A percentile compares a stretch with the other conserved stretches of the same genome.
phyloP scores from a whole-genome alignment of 1,140 invertebrate genomes.

The Macrobrachium rosenbergii region DNA sequence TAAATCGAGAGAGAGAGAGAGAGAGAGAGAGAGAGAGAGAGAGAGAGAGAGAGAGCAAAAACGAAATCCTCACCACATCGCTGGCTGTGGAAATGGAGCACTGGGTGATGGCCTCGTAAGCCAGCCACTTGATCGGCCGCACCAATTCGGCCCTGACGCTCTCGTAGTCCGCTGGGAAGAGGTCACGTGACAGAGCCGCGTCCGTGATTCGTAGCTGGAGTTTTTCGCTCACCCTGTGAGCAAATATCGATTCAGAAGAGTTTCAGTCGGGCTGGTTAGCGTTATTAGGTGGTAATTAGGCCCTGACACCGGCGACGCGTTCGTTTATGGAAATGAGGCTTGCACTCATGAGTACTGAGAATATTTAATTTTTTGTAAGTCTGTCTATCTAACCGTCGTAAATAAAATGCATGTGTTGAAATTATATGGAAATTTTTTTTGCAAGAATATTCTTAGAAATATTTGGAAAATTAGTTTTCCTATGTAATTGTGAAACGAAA shows the following conservation, averaged over 20 bases:
- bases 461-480: too few species aligned
- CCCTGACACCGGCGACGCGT: too few species aligned
- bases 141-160: slow-evolving; percentile 95
- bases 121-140: slow-evolving; percentile 90
- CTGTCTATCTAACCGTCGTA: too few species aligned
- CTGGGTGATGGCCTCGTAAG: slow-evolving; percentile 86
- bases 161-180: slow-evolving; percentile 96
- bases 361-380: too few species aligned
- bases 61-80: slow-evolving; percentile 81
- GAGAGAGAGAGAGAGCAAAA: too few species aligned
- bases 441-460: too few species aligned
- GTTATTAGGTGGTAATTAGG: not conserved
- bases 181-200: slow-evolving; percentile 88
- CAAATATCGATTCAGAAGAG: slow-evolving; percentile 69
- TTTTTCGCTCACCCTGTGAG: slow-evolving; percentile 84
- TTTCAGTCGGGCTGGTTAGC: not conserved
- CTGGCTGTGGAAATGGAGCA: slow-evolving; percentile 87
- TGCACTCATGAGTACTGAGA: too few species aligned
- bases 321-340: too few species aligned
- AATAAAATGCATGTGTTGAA: too few species aligned
- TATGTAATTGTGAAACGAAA: too few species aligned
- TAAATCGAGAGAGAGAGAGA: not conserved
- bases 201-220: slow-evolving; percentile 90
- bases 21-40: too few species aligned
- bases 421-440: too few species aligned